Evolutionary conservation across 1,140 invertebrate species (phyloP), one percentile per base, ranked within the genome.

Genomic region (Dinoponera quadriceps): DNA sequence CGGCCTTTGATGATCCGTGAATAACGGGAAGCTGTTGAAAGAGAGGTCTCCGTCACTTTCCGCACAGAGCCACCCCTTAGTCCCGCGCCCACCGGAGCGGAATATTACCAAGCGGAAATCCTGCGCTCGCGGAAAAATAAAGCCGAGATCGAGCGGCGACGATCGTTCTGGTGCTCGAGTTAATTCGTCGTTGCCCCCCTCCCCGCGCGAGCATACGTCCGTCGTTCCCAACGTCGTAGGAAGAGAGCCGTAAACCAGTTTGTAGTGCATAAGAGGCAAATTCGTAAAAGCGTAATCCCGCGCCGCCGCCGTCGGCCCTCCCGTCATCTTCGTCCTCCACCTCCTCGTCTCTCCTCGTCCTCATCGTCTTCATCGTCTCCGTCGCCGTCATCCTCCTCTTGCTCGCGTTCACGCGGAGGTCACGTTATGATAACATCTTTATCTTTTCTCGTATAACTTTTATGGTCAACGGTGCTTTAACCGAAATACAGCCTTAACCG

Each of bases 251-350:
- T 92, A 92, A 92, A 92, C 87, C 83, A 91, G 91, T 91, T 91
- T 90, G 89, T 86, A 90, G 88, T 90, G 66, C 66, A 85, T 87
- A 90, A 88, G 89, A 92, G 88, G 89, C 87, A 88, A 92, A 92
- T 92, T 92, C 91, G 88, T 91, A 92, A 92, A 91, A 92, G 85
- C 85, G 91, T 92, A 92, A 92, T 92, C 91, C 92, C 91, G 91
- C 87, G 86, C 74, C 84, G 87, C 59, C 22, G 38, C 9, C 7
- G 38, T 9, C 38, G 29, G 77, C 84, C 85, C 85, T 82, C 85
- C 83, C 88, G 82, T 20, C n/a, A n/a, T 20, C n/a, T n/a, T 20
- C 57, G n/a, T 49, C 5, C 68, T 22, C n/a, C 4, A 44, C 54
- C 49, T 29, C 49, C n/a, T 38, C 51, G 27, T 29, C 27, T 9